Evolutionary conservation across 2,888 invertebrate genomes (phyloP).

Genomic region (Trilocha varians): DNA sequence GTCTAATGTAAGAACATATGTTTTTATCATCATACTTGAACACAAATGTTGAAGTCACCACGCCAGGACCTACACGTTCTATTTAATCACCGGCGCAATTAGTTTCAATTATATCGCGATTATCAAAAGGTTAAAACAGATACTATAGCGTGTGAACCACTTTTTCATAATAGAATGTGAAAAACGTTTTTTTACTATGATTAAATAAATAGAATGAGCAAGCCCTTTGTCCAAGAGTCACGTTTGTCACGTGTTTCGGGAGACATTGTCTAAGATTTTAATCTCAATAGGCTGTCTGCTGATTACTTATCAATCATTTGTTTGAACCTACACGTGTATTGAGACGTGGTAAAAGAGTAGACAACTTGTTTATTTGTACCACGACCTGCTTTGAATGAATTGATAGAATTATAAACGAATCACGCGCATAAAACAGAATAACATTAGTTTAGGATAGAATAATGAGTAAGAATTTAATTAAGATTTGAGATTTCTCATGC

Average conservation of each 20-base stretch:
- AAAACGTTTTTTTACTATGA: conserved; percentile 43
- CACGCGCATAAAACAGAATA: too few species aligned
- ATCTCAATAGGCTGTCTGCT: conserved; percentile 39
- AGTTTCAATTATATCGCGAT: conserved; percentile 54
- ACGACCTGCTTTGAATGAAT: too few species aligned
- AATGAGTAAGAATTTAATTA: too few species aligned
- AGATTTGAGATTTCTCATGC: too few species aligned
- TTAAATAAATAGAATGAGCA: too few species aligned
- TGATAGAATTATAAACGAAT: too few species aligned
- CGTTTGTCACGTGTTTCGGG: conserved; percentile 49
- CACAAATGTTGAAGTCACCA: not conserved
- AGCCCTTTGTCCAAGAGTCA: conserved; percentile 19
- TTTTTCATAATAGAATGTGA: conserved; percentile 57
- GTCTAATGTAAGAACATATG: not conserved
- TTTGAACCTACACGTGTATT: conserved; percentile 39
- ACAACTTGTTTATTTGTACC: too few species aligned
- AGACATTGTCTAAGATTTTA: conserved; percentile 46
- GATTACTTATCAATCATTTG: conserved; percentile 51
- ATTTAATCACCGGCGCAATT: conserved; percentile 47
- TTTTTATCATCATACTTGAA: not conserved
- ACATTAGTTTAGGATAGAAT: too few species aligned
- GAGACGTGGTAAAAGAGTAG: too few species aligned
- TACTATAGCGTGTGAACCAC: conserved; percentile 61
- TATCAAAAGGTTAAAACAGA: conserved; percentile 67
- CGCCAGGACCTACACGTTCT: not conserved